Conservation (phyloP, 2,797 vertebrate genomes). For the Geotrypetes seraphini region DNA sequence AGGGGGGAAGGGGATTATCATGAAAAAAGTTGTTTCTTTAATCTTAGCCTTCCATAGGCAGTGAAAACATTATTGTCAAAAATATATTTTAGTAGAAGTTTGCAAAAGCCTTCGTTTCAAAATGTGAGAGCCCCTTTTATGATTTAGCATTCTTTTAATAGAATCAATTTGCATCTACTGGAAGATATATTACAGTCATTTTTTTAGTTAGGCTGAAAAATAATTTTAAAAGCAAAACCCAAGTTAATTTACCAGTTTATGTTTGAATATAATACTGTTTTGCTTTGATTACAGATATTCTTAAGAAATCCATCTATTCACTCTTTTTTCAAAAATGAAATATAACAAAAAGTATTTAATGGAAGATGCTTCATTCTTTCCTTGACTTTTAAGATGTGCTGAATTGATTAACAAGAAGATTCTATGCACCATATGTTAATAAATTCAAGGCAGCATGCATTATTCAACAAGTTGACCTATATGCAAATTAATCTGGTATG, state of each 20-base stretch:
- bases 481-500: constrained; percentile 5
- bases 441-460: neutral
- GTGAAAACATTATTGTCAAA: neutral
- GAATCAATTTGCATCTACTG: too few relatives aligned
- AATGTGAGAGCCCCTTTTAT: too few relatives aligned
- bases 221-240: neutral
- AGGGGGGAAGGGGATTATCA: too few relatives aligned
- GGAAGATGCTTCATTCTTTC: neutral
- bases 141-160: neutral
- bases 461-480: constrained; percentile 14
- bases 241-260: neutral
- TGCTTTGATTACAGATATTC: neutral
- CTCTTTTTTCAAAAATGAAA: constrained; percentile 1
- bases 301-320: neutral
- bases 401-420: constrained; percentile 4
- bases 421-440: constrained; percentile 3
- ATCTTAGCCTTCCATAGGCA: too few relatives aligned
- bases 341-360: neutral
- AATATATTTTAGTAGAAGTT: too few relatives aligned
- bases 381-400: constrained; percentile 6
- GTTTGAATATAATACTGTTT: neutral
- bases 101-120: too few relatives aligned
- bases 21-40: too few relatives aligned
- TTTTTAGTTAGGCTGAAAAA: too few relatives aligned
- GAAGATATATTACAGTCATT: too few relatives aligned